Evolutionary conservation across 2,888 invertebrate species (phyloP), one percentile per base, ranked within the genome.

Genomic region (Tricholauxania praeusta): DNA sequence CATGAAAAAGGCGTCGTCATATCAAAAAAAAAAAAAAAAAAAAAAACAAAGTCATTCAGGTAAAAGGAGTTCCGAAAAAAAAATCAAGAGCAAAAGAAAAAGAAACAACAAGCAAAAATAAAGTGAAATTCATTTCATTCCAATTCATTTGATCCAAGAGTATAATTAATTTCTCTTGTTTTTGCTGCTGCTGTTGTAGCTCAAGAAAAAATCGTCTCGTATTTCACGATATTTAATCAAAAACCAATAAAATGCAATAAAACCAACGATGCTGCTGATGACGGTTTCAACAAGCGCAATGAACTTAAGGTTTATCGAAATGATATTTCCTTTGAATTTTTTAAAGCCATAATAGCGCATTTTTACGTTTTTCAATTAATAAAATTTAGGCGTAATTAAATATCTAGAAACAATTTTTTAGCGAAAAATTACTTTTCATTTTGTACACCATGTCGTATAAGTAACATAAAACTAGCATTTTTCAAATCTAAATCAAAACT

Each of bases 191-290:
- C 48, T 8, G 63, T 15, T 19, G 57, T 14, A 15, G 28, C 57
- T 57, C 28, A 57, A 57, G 39, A 39, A 39, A 39, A 39, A 57
- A 28, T 28, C 60, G 51, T 64, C 64, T 64, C 64, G 64, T 28
- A 64, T 64, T 64, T 19, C 64, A 51, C 49, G 15, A 49, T 28
- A 64, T 64, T 49, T 64, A 64, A 64, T 64, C 64, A 64, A 64
- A 64, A 64, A 51, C 64, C 64, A 64, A 64, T 51, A 49, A 64
- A 64, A 64, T 48, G 63, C 47, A 48, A 63, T 63, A 57, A 57
- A 55, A 55, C 10, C 39, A 39, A 39, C 39, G 39, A 39, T 39
- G 39, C 7, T 39, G 39, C 39, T 39, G 39, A 7, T 39, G 39
- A 39, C 39, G 39, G 39, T 39, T 10, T 39, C 39, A 39, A 39